Percentiles rank a stretch among this genome's conserved stretches.
Conservation (phyloP, 2,113 vertebrate species). For the Dromiciops gliroides region DNA sequence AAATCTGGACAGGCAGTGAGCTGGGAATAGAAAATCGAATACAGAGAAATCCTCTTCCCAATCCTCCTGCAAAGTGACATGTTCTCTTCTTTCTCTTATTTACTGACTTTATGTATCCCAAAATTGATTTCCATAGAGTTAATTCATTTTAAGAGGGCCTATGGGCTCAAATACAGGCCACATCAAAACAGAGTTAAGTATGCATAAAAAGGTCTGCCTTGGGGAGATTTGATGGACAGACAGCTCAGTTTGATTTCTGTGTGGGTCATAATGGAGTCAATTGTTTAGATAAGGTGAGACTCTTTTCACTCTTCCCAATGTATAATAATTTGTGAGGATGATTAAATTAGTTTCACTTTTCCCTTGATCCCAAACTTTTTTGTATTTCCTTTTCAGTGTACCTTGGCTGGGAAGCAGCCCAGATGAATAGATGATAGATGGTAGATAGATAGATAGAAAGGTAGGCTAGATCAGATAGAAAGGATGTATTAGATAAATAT, state of each 20-base stretch:
- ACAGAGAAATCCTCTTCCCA: background rate
- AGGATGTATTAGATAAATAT: no score
- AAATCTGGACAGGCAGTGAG: background rate
- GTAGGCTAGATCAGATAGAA: no score
- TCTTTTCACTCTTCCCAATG: background rate
- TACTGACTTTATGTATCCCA: slow-evolving; percentile 45
- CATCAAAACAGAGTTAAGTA: background rate
- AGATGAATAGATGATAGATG: no score
- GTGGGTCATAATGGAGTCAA: slow-evolving; percentile 24
- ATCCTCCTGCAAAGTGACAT: background rate
- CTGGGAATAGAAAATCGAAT: slow-evolving; percentile 26
- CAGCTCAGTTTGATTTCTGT: slow-evolving; percentile 44
- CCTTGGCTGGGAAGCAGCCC: no score
- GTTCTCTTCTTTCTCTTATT: slow-evolving; percentile 35
- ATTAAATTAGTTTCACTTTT: no score
- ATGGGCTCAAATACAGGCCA: background rate
- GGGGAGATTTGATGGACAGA: slow-evolving; percentile 21
- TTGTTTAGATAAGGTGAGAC: slow-evolving; percentile 43
- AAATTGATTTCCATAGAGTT: slow-evolving; percentile 52
- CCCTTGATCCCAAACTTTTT: no score
- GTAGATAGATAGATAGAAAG: no score
- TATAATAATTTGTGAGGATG: no score
- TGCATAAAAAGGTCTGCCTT: slow-evolving; percentile 33
- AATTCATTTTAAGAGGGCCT: slow-evolving; percentile 46
- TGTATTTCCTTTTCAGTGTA: no score